These are phyloP conservation scores for Platycheirus albimanus DNA, from an alignment of 2,888 invertebrate species.

Conservation along the genomic window DNA sequence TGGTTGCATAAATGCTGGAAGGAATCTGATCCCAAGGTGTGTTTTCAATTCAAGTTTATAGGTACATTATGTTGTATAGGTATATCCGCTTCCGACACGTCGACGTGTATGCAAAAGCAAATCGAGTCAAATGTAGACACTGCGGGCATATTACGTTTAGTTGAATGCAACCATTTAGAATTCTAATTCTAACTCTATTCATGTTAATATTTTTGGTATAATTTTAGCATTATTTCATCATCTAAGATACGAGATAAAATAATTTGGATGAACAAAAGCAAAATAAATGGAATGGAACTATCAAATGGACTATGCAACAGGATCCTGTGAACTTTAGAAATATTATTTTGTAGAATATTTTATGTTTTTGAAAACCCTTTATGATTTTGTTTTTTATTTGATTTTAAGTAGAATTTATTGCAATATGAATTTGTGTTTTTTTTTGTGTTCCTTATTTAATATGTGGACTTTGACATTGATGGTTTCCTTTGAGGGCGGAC, in stretches of 20 bases:
- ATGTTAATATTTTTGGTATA: neutral
- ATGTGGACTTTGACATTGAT: too few species aligned
- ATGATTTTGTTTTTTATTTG: constrained; percentile 16
- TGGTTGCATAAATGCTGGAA: constrained; percentile 82
- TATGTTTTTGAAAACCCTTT: constrained; percentile 1
- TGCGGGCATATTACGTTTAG: constrained; percentile 24
- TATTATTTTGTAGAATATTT: neutral
- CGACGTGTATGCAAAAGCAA: constrained; percentile 8
- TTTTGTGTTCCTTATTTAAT: neutral
- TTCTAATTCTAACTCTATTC: constrained; percentile 3
- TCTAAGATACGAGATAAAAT: neutral
- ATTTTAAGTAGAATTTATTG: neutral
- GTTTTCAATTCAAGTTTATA: constrained; percentile 1
- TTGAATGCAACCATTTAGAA: constrained; percentile 27
- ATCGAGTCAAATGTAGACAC: constrained; percentile 16
- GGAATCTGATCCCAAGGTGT: constrained; percentile 79
- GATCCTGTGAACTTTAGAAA: neutral
- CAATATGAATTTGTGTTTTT: neutral
- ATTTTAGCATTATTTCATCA: constrained; percentile 59
- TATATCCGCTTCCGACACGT: neutral
- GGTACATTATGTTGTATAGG: too few species aligned
- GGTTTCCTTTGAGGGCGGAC: too few species aligned
- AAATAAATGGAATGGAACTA: neutral
- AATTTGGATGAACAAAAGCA: neutral
- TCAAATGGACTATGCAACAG: constrained; percentile 25